Conservation (phyloP, 2,113 vertebrate genomes). For the Tachysurus fulvidraco region DNA sequence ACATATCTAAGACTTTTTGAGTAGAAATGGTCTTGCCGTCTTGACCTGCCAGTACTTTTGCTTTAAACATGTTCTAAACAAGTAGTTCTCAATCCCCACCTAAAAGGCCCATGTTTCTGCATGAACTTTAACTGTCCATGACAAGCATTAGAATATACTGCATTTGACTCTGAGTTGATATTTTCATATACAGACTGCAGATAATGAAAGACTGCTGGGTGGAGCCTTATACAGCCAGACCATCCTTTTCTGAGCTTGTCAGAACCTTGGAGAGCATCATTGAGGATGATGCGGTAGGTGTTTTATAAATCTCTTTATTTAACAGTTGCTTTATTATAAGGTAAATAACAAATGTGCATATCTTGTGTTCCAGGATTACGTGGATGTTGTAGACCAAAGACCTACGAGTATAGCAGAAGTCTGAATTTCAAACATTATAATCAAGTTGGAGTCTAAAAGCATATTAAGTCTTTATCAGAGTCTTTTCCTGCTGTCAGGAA, state of each 20-base stretch:
- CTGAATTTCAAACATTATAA: neutral
- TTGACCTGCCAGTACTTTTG: neutral
- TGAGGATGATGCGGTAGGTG: constrained; percentile 71
- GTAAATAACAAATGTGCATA: constrained; percentile 5
- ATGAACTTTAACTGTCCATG: neutral
- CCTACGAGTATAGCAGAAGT: constrained; percentile 31
- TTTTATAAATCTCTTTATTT: neutral
- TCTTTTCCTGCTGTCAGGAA: neutral
- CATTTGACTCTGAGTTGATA: neutral
- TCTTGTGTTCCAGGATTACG: constrained; percentile 67
- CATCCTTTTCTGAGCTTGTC: constrained; percentile 67
- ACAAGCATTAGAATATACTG: neutral
- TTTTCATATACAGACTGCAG: constrained; percentile 59
- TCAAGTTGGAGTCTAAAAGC: neutral
- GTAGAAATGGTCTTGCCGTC: neutral
- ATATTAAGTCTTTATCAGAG: neutral
- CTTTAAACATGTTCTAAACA: neutral
- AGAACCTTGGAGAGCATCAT: constrained; percentile 66
- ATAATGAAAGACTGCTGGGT: constrained; percentile 72
- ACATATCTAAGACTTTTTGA: neutral
- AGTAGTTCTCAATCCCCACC: neutral
- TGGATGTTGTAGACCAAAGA: constrained; percentile 63
- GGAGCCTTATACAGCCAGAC: constrained; percentile 66
- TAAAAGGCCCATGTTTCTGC: neutral
- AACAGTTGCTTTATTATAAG: constrained; percentile 15